phyloP scores from a whole-genome alignment of 2,113 vertebrate species.

The Lepus americanus region DNA sequence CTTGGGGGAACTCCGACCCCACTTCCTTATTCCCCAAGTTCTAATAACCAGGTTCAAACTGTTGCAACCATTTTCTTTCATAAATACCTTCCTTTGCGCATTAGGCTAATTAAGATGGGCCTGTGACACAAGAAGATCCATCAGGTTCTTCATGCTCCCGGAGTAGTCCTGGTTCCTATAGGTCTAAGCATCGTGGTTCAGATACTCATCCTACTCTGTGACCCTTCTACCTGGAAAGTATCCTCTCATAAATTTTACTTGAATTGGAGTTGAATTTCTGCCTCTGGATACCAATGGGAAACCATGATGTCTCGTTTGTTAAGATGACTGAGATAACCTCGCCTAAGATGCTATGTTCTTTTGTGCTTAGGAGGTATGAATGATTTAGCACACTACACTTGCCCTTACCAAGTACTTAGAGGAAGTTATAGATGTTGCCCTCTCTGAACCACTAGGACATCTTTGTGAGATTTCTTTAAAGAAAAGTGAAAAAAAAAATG shows the following conservation, averaged over 20 bases:
- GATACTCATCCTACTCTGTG: neutral
- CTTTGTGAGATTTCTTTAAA: neutral
- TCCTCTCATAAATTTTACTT: neutral
- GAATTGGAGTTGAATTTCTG: neutral
- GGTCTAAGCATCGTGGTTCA: neutral
- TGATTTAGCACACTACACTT: neutral
- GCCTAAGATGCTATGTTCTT: neutral
- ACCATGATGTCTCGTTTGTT: neutral
- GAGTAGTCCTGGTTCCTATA: neutral
- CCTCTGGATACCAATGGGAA: neutral
- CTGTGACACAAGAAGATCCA: neutral
- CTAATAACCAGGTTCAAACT: slow-evolving; percentile 1
- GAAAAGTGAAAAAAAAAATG: neutral
- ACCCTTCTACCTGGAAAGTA: neutral
- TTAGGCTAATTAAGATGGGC: neutral
- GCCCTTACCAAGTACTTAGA: neutral
- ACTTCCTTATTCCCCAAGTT: neutral
- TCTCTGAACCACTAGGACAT: neutral
- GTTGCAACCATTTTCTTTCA: neutral
- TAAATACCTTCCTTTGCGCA: neutral
- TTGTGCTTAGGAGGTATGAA: neutral
- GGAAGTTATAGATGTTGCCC: neutral
- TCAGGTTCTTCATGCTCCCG: neutral
- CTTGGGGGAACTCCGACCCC: neutral
- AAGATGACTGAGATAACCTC: neutral